A percentile compares a stretch with the other conserved stretches of the same genome.
phyloP scores from a whole-genome alignment of 2,888 invertebrate species.

The Drosophila pullipes region DNA sequence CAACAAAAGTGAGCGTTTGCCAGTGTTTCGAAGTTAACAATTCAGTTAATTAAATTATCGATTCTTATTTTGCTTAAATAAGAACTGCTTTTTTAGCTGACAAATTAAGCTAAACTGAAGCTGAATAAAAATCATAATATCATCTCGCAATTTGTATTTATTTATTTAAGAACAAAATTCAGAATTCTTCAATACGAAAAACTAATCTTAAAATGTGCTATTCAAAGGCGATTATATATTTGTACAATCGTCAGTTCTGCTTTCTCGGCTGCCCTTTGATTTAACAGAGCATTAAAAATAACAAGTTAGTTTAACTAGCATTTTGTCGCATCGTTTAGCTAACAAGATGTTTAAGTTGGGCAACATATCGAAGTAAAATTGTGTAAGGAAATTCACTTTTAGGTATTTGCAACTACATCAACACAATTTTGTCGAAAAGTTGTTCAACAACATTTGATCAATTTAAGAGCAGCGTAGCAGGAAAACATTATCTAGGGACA shows the following conservation, averaged over 20 bases:
- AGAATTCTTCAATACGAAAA: background rate
- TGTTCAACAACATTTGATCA: background rate
- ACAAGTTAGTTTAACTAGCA: background rate
- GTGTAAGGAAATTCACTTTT: background rate
- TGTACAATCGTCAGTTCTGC: too few relatives aligned
- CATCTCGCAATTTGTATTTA: background rate
- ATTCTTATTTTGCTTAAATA: background rate
- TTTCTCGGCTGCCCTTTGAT: background rate
- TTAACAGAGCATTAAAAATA: background rate
- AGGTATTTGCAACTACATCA: background rate
- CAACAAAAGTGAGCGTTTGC: background rate
- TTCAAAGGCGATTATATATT: too few relatives aligned
- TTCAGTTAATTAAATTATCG: background rate
- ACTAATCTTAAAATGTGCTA: too few relatives aligned
- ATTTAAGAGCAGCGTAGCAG: background rate
- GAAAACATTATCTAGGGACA: background rate
- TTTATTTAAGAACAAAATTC: background rate
- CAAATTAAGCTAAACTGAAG: background rate
- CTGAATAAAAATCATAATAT: background rate
- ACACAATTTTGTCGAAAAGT: background rate
- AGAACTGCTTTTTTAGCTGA: background rate
- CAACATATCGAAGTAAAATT: background rate
- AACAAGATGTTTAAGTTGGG: background rate
- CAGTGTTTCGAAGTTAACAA: too few relatives aligned
- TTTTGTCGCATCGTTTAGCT: background rate